Base-by-base conservation (phyloP, 2,797 vertebrate species). In the Notoglanidium macrostoma region DNA sequence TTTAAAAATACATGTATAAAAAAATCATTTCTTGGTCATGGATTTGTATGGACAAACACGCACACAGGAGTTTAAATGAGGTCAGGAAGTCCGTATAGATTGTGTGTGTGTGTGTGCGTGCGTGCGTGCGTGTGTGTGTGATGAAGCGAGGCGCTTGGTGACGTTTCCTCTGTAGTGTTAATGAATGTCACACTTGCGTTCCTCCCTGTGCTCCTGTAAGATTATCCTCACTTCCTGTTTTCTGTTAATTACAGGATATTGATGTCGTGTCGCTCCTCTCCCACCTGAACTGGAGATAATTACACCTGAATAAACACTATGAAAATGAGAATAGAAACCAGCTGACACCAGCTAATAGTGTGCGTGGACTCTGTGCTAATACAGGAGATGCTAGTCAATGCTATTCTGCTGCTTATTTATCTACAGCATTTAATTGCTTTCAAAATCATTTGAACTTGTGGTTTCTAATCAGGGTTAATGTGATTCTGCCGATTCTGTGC, bases 171-270 rank as follows among this genome's bases (percentile, higher is more conserved):
- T 83, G 86, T 73, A 76, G 59, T 84, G 77, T 88, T 78, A 89
- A 89, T 86, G 92, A 94, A 94, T 93, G 92, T 92, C 92, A 92
- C 94, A 91, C 89, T 21, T 93, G 85, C 92, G 1, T n/a, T 63
- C 68, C 83, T 84, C 68, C 32, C 68, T 29, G 21, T 73, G 83
- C 68, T 59, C 67, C 83, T 19, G 83, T 92, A 86, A 92, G 79
- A 83, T 83, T 83, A 87, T 65, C 57, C 49, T 44, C 57, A 55
- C 82, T 83, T 83, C 86, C 70, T 73, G 68, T 57, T 73, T 79
- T 55, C 46, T 63, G 44, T 84, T 84, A 84, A 84, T 84, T 84
- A 84, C 83, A 84, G 83, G 51, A 84, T 73, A 73, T 73, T 73
- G 54, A 46, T 40, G 67, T 51, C 51, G 57, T 84, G 88, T 90